A percentile compares a stretch with the other conserved stretches of the same genome.
phyloP scores from a whole-genome alignment of 2,113 vertebrate species.

The Penelope pileata region DNA sequence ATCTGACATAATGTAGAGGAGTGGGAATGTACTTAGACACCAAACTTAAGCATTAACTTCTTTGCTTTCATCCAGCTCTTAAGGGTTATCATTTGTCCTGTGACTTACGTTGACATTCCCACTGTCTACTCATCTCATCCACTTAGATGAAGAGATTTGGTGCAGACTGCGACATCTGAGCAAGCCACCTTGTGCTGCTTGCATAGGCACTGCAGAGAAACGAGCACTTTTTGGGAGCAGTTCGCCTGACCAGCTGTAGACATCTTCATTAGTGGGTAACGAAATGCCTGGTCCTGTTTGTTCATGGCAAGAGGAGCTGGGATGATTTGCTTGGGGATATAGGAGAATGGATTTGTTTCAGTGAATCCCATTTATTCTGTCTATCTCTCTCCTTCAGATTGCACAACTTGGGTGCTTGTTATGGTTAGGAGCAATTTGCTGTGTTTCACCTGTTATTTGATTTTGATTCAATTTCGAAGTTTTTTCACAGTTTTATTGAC shows the following conservation, averaged over 20 bases:
- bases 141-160: neutral
- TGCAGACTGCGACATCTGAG: neutral
- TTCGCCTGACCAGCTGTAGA: neutral
- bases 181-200: accelerated
- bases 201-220: neutral
- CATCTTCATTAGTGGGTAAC: neutral
- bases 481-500: neutral
- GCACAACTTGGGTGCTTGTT: neutral
- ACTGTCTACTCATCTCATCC: accelerated
- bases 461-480: neutral
- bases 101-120: neutral
- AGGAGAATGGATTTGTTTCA: neutral
- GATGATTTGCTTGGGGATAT: neutral
- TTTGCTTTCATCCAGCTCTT: neutral
- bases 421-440: neutral
- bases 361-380: neutral
- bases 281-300: neutral
- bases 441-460: neutral
- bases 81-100: neutral
- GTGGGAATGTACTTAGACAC: neutral
- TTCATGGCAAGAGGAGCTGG: neutral
- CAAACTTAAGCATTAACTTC: neutral
- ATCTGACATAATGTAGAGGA: neutral
- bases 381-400: neutral
- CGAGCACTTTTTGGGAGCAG: accelerated